Base-by-base conservation (phyloP, 2,888 invertebrate genomes). In the Ectemnius lituratus region DNA sequence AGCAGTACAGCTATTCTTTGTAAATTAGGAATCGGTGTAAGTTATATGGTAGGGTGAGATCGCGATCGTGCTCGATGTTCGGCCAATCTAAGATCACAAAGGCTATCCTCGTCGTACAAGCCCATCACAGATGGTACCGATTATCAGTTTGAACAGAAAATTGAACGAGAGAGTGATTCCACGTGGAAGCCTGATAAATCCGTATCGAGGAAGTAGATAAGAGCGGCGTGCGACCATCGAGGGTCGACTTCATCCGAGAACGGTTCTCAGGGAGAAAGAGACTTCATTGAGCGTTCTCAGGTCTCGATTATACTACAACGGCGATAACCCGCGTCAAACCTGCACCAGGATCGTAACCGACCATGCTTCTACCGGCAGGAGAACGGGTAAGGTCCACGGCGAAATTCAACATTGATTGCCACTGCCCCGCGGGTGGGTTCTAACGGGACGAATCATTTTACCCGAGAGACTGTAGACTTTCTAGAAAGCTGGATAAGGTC, bases 121-220 rank as follows among this genome's bases (percentile, higher is more conserved):
- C 74, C 72, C 65, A 63, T 49, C 63, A 71, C 67, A 47, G 68
- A 68, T 79, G 57, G 62, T 71, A 59, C 70, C 69, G 74, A 75
- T 67, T 71, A 76, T 76, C 78, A 64, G 62, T 58, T 49, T 57
- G 66, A 60, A 76, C 73, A 67, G 73, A 73, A 76, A 77, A 76
- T 79, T 73, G 76, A 81, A 80, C 76, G 75, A 62, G 70, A 68
- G 64, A 76, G 70, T 75, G 80, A 82, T 84, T 85, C 82, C 81
- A 85, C 76, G 80, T 84, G 82, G 81, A 77, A 84, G 79, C 72
- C 71, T 79, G 81, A 82, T 82, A 82, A 78, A 76, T 77, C 62
- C 57, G 67, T 67, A 66, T 63, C 75, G 62, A 37, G 62, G 37
- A 58, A 16, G 52, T 16, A 52, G 52, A 52, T 52, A 52, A 16